phyloP scores from a whole-genome alignment of 2,888 invertebrate species.

The Eristalinus sepulchralis region DNA sequence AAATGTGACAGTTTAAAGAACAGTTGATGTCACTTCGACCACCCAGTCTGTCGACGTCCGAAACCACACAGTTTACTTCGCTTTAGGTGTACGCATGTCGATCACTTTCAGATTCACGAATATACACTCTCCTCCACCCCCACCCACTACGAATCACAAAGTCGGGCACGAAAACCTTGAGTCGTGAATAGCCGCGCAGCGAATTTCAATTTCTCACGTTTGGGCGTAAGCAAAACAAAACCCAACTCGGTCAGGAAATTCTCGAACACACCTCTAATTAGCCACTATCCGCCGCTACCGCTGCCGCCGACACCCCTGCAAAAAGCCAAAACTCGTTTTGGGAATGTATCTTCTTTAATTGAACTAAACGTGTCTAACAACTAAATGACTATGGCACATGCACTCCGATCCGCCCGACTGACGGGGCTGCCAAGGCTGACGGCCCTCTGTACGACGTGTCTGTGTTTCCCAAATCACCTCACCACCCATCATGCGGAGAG shows the following conservation, averaged over 20 bases:
- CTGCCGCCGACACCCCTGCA: background rate
- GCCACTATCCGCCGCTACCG: background rate
- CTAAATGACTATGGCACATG: constrained; percentile 43
- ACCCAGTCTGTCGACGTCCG: background rate
- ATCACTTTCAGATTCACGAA: background rate
- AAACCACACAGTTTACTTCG: background rate
- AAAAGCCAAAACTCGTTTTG: constrained; percentile 32
- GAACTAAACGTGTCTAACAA: constrained; percentile 38
- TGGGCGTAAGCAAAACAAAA: background rate
- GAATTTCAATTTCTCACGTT: background rate
- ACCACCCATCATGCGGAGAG: background rate
- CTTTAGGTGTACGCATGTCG: background rate
- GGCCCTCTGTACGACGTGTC: background rate
- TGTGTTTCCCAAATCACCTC: background rate
- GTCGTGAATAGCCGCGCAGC: background rate
- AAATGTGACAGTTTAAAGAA: too few species aligned
- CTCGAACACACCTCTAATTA: constrained; percentile 11
- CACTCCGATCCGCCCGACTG: constrained; percentile 2
- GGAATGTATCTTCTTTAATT: constrained; percentile 14
- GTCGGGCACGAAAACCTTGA: background rate
- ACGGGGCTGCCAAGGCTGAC: background rate
- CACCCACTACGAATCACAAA: background rate
- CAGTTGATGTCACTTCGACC: too few species aligned
- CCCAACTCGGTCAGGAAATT: background rate
- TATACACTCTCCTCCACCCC: background rate